Evolutionary conservation across 2,888 invertebrate species (phyloP), one percentile per base, ranked within the genome.

Genomic region (Leptinotarsa peninsularis): DNA sequence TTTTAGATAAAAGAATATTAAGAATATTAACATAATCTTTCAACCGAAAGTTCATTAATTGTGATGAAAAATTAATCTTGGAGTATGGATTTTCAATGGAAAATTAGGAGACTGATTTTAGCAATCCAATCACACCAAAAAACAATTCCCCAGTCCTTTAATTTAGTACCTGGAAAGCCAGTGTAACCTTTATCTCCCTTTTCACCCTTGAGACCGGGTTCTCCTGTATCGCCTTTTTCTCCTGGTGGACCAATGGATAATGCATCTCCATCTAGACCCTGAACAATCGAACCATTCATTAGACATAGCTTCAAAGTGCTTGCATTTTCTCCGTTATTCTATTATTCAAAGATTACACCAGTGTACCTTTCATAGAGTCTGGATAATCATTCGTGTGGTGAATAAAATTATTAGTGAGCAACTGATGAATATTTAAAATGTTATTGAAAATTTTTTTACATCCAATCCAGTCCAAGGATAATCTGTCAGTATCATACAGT

Each of bases 181-280:
- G 88, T 86, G 81, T 89, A 88, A 80, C 91, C 91, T 83, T 86
- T 88, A 84, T 89, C 88, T 81, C 89, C 90, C 84, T 85, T 88
- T 81, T 88, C 88, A 80, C 90, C 90, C 81, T 84, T 88, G 74
- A 83, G 83, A 76, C 92, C 92, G 84, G 88, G 83, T 83, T 88
- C 91, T 88, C 91, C 93, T 88, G 85, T 82, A 80, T 90, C 90
- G 81, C 92, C 91, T 83, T 89, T 90, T 78, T 87, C 88, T 76
- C 93, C 93, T 33, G 92, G 92, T 76, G 91, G 91, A 77, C 94
- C 94, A 83, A 91, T 91, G 81, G 90, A 89, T 86, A 91, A 89
- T 79, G 91, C 91, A 81, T 89, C 88, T 82, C 91, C 91, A 85
- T 90, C 89, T 82, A 88, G 89, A 84, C 91, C 91, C 90, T 91